phyloP scores from a whole-genome alignment of 2,888 invertebrate genomes.

The Mythimna loreyi region DNA sequence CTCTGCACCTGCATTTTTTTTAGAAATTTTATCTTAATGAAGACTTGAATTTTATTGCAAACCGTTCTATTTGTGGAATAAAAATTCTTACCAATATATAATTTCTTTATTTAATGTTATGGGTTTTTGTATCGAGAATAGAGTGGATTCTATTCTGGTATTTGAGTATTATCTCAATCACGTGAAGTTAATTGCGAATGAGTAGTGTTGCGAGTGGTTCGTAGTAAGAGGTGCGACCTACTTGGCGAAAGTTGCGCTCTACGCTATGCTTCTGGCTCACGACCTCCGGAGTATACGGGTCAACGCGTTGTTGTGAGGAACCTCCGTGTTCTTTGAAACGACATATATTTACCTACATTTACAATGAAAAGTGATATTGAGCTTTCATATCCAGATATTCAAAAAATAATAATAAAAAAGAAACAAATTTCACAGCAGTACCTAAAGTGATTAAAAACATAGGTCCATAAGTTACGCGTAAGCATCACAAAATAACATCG shows the following conservation, averaged over 20 bases:
- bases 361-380: conserved; percentile 9
- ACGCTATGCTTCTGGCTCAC: conserved; percentile 74
- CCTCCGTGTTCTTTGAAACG: conserved; percentile 72
- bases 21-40: conserved; percentile 29
- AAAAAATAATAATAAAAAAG: not conserved
- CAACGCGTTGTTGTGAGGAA: conserved; percentile 80
- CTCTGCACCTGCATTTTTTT: conserved; percentile 9
- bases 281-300: conserved; percentile 80
- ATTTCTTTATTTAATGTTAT: conserved; percentile 13
- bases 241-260: conserved; percentile 68
- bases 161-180: conserved; percentile 17
- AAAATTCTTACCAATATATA: conserved; percentile 13
- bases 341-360: conserved; percentile 57
- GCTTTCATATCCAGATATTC: not conserved
- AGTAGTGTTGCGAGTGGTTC: conserved; percentile 53
- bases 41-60: conserved; percentile 23
- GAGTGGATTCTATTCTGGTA: conserved; percentile 11
- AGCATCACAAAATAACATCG: conserved; percentile 20
- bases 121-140: conserved; percentile 1
- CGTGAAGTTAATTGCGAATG: conserved; percentile 40
- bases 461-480: conserved; percentile 14
- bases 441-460: not conserved
- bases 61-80: conserved; percentile 29
- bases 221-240: conserved; percentile 68
- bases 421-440: no score